Conservation (phyloP, 2,888 invertebrate genomes). For the Clusia tigrina region DNA sequence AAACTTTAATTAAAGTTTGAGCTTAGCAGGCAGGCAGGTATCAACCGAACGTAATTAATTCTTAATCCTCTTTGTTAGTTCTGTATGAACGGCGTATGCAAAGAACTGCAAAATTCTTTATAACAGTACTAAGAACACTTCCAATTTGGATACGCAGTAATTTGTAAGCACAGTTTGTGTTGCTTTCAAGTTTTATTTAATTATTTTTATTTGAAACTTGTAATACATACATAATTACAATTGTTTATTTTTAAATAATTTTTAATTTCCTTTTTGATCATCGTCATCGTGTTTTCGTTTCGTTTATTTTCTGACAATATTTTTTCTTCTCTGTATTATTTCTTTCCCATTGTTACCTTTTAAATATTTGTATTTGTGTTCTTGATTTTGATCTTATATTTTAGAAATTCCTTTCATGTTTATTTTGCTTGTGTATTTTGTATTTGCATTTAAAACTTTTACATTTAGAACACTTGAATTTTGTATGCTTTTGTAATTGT, state of each 20-base stretch:
- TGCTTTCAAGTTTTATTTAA: neutral
- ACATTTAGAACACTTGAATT: slow-evolving; percentile 3
- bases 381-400: neutral
- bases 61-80: too few species aligned
- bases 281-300: neutral
- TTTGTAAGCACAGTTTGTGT: neutral
- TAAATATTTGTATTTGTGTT: neutral
- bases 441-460: slow-evolving; percentile 2
- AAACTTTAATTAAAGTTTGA: too few species aligned
- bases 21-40: too few species aligned
- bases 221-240: neutral
- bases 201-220: slow-evolving; percentile 1
- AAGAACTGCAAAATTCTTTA: too few species aligned
- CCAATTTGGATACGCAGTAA: too few species aligned
- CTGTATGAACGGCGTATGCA: too few species aligned
- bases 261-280: neutral
- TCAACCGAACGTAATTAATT: too few species aligned
- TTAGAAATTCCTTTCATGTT: slow-evolving; percentile 3
- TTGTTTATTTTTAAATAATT: neutral
- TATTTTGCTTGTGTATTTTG: neutral
- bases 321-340: neutral
- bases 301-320: neutral
- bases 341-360: neutral
- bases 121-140: too few species aligned
- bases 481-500: neutral